These are phyloP conservation scores for Phyllotreta striolata DNA, from an alignment of 2,888 invertebrate genomes.

Conservation along the genomic window DNA sequence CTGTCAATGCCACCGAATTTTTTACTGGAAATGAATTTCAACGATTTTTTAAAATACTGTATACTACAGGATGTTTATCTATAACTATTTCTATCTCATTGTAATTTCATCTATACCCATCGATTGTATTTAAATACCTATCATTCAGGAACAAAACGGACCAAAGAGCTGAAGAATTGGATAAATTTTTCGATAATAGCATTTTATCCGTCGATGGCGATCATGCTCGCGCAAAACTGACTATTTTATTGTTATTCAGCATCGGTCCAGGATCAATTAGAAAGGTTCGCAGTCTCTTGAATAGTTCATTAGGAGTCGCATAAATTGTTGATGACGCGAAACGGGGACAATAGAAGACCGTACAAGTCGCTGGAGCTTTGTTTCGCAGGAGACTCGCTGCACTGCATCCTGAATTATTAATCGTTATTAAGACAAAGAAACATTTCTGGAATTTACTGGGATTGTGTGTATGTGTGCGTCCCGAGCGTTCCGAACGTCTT, in stretches of 20 bases:
- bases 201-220: constrained; percentile 10
- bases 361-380: constrained; percentile 41
- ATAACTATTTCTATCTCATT: too few species aligned
- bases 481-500: constrained; percentile 16
- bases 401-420: constrained; percentile 46
- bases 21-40: too few species aligned
- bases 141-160: too few species aligned
- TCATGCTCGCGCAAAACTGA: neutral
- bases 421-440: constrained; percentile 41
- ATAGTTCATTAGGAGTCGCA: constrained; percentile 41
- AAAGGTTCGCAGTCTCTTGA: constrained; percentile 39
- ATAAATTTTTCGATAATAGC: neutral
- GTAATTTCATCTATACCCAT: too few species aligned
- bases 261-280: constrained; percentile 41
- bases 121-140: too few species aligned
- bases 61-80: too few species aligned
- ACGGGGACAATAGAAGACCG: constrained; percentile 41
- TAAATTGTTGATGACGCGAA: constrained; percentile 43
- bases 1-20: too few species aligned
- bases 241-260: constrained; percentile 37
- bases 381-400: constrained; percentile 35
- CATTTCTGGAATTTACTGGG: constrained; percentile 36
- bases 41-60: too few species aligned
- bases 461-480: constrained; percentile 19
- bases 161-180: too few species aligned